Base-by-base conservation (phyloP, 2,888 invertebrate genomes). In the Caenorhabditis sinica region DNA sequence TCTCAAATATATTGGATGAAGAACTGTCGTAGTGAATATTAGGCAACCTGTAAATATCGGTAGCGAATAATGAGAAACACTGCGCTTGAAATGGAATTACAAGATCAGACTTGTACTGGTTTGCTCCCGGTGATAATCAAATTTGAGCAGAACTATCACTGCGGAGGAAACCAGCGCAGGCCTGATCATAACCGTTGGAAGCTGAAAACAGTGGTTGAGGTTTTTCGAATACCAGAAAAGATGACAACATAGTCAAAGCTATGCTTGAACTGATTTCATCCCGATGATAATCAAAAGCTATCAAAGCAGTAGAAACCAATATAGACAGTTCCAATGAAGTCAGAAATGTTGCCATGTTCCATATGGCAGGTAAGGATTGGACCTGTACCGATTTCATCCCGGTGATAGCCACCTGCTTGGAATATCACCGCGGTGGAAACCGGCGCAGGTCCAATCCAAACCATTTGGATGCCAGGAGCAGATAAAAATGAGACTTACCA, bases 261-360 rank as follows among this genome's bases (percentile, higher is more conserved):
- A 33, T n/a, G 33, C 60, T 33, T 33, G n/a, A 9, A 33, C 60
- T n/a, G 20, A 20, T 60, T 30, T 33, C 20, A 20, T 13, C 40
- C 63, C 63, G 63, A 23, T 63, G 63, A 63, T 63, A 63, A 25
- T 6, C 63, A 33, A 15, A 23, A 23, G 15, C 4, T 63, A 63
- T 40, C 36, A 63, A 40, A 40, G 25, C 40, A 0, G 63, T 15
- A 15, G 23, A 63, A 63, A 63, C 25, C 33, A n/a, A n/a, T n/a
- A n/a, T n/a, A n/a, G n/a, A n/a, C n/a, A n/a, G n/a, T n/a, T n/a
- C n/a, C n/a, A n/a, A n/a, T n/a, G n/a, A n/a, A n/a, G n/a, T n/a
- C n/a, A n/a, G n/a, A n/a, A n/a, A n/a, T n/a, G n/a, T n/a, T n/a
- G n/a, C n/a, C n/a, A n/a, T n/a, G n/a, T n/a, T n/a, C n/a, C n/a